Percentiles rank a stretch among this genome's conserved stretches.
Evolutionary conservation across 2,888 invertebrate species (phyloP).

Genomic region (Perdita meconis): DNA sequence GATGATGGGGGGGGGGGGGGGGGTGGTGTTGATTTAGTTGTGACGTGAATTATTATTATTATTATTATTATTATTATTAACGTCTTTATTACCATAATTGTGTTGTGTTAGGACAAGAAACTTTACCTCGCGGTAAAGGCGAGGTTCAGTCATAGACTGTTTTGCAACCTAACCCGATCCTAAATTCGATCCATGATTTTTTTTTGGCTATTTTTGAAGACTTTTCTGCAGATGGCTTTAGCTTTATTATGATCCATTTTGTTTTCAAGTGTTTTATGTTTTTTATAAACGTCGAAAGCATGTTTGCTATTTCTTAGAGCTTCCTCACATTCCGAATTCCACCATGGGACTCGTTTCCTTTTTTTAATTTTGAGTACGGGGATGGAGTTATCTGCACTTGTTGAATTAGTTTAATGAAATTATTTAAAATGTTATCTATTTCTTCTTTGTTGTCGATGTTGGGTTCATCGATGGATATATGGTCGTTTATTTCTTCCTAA

Average conservation of each 20-base stretch:
- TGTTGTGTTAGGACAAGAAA: too few species aligned
- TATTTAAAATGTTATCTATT: background rate
- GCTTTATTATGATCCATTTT: conserved; percentile 46
- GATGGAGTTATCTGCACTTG: conserved; percentile 34
- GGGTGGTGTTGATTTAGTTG: background rate
- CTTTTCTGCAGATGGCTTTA: conserved; percentile 32
- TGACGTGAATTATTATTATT: too few species aligned
- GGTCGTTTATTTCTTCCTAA: background rate
- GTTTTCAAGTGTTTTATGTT: conserved; percentile 39
- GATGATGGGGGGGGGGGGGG: background rate
- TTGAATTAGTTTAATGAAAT: conserved; percentile 8
- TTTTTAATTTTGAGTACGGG: conserved; percentile 17
- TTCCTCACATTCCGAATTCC: conserved; percentile 49
- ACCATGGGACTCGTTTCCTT: conserved; percentile 49
- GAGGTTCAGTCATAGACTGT: too few species aligned
- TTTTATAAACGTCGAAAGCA: conserved; percentile 52
- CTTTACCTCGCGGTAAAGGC: too few species aligned
- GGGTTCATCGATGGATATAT: background rate
- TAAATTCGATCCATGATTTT: conserved; percentile 24
- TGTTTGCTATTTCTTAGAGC: conserved; percentile 39
- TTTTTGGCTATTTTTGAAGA: conserved; percentile 41
- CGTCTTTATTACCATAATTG: too few species aligned
- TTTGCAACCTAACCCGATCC: too few species aligned
- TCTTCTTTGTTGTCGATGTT: background rate
- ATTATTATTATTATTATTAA: too few species aligned